phyloP scores from a whole-genome alignment of 1,140 invertebrate species.

The Octopus bimaculoides region DNA sequence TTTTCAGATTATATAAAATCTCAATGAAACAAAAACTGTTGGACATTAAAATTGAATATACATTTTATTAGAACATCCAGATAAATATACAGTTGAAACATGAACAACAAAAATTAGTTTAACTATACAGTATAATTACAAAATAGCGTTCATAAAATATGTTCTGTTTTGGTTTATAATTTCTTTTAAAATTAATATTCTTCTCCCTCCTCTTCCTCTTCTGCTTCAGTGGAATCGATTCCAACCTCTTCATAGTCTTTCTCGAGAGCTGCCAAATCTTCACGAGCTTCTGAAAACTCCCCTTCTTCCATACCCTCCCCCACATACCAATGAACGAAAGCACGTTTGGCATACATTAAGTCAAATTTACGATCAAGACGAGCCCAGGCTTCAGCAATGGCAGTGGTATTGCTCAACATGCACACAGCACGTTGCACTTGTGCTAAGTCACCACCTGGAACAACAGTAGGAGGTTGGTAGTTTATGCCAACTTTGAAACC shows the following conservation, averaged over 20 bases:
- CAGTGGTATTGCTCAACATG: constrained; percentile 68
- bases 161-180: no score
- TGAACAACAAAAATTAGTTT: no score
- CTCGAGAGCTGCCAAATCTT: constrained; percentile 68
- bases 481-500: no score
- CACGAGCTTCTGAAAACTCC: constrained; percentile 72
- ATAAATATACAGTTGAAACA: no score
- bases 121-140: no score
- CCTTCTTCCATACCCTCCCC: constrained; percentile 78
- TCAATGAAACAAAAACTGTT: no score
- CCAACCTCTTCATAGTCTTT: constrained; percentile 59
- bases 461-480: constrained; percentile 64
- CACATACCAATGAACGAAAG: constrained; percentile 68
- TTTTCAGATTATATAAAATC: no score
- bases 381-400: constrained; percentile 66
- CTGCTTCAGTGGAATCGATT: constrained; percentile 59
- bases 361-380: constrained; percentile 30
- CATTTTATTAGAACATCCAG: no score
- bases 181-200: constrained; percentile 56
- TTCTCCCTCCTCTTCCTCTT: constrained; percentile 52
- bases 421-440: constrained; percentile 63
- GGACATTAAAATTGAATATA: no score
- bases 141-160: no score
- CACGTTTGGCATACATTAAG: constrained; percentile 60
- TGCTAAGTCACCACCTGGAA: constrained; percentile 53